Evolutionary conservation across 2,113 vertebrate species (phyloP).

Genomic region (Dunckerocampus dactyliophorus): DNA sequence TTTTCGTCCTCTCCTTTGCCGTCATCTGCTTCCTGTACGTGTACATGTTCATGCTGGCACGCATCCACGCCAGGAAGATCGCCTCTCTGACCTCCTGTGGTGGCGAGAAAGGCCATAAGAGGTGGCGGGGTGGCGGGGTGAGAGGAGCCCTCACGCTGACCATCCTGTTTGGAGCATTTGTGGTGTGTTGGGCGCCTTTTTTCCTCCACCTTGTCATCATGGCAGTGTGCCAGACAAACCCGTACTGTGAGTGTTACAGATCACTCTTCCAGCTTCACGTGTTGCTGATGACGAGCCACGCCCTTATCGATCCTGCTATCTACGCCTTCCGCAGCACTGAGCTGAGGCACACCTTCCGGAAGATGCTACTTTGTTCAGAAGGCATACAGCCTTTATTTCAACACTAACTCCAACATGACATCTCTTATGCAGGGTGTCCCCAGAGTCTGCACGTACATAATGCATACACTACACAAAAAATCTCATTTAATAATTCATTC

Average conservation of each 20-base stretch:
- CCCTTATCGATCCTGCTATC: slow-evolving; percentile 88
- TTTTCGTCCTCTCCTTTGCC: slow-evolving; percentile 81
- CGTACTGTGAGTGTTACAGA: slow-evolving; percentile 92
- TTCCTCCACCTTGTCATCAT: slow-evolving; percentile 86
- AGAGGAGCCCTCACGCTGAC: slow-evolving; percentile 87
- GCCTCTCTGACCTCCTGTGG: slow-evolving; percentile 66
- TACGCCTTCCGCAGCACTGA: slow-evolving; percentile 90
- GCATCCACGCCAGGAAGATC: slow-evolving; percentile 81
- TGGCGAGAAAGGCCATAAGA: slow-evolving; percentile 1
- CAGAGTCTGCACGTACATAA: not conserved
- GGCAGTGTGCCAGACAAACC: slow-evolving; percentile 83
- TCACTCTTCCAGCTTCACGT: slow-evolving; percentile 89
- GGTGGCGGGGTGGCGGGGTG: slow-evolving; percentile 71
- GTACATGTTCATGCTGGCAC: slow-evolving; percentile 91
- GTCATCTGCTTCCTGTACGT: slow-evolving; percentile 86
- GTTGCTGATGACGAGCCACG: slow-evolving; percentile 86
- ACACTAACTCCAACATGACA: not conserved
- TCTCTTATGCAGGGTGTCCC: not conserved
- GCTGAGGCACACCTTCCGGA: slow-evolving; percentile 81
- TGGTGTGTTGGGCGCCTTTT: slow-evolving; percentile 92
- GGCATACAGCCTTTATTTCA: slow-evolving; percentile 24
- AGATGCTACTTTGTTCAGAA: slow-evolving; percentile 75
- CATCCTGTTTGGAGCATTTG: slow-evolving; percentile 87
- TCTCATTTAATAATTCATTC: no score
- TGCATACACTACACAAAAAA: no score